Evolutionary conservation across 2,113 vertebrate species (phyloP).

Genomic region (Bungarus multicinctus): DNA sequence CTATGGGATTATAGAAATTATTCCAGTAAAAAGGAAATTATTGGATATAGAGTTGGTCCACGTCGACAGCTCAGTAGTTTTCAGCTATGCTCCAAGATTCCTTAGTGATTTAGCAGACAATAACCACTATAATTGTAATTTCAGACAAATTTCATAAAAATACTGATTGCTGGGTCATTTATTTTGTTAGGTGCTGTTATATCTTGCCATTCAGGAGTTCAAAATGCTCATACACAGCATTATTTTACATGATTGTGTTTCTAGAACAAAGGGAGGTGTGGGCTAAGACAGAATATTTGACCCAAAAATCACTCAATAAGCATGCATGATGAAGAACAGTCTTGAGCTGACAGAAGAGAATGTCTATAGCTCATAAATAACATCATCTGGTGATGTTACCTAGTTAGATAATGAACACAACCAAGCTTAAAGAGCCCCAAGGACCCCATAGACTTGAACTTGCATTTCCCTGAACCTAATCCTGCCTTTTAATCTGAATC

Average conservation of each 20-base stretch:
- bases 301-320: neutral
- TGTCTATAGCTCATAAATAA: neutral
- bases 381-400: neutral
- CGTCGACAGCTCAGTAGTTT: conserved; percentile 5
- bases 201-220: neutral
- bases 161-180: neutral
- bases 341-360: neutral
- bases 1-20: neutral
- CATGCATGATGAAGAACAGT: neutral
- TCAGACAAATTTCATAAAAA: neutral
- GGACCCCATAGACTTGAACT: neutral
- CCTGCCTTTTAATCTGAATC: neutral
- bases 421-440: neutral
- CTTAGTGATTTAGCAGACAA: neutral
- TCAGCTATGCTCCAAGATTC: neutral
- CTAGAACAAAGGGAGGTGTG: neutral
- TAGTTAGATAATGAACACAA: neutral
- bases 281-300: neutral
- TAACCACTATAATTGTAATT: neutral
- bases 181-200: neutral
- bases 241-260: neutral
- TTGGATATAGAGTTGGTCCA: neutral
- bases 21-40: neutral
- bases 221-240: neutral
- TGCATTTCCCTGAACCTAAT: neutral